Percentiles rank a stretch among this genome's conserved stretches.
phyloP scores from a whole-genome alignment of 1,140 invertebrate genomes.

The Trichonephila clavipes region DNA sequence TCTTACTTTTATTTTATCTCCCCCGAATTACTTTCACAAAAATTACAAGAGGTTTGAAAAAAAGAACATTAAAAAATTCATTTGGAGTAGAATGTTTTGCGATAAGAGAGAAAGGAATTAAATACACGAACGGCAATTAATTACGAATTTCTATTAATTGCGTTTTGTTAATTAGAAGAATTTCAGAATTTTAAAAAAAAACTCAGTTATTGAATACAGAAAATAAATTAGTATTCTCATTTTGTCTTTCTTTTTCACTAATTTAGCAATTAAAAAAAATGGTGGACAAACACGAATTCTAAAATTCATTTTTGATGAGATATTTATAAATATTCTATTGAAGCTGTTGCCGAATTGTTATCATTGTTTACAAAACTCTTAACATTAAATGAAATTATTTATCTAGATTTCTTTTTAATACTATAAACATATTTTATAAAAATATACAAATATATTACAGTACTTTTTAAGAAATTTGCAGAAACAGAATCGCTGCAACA shows the following conservation, averaged over 20 bases:
- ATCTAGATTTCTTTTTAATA: too few relatives aligned
- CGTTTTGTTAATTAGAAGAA: slow-evolving; percentile 5
- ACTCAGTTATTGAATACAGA: background rate
- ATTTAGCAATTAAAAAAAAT: background rate
- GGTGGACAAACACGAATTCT: too few relatives aligned
- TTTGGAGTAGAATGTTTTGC: background rate
- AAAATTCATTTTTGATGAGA: background rate
- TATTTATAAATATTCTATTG: background rate
- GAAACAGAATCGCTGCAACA: too few relatives aligned
- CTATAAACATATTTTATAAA: too few relatives aligned
- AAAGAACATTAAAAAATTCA: background rate
- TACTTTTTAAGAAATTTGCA: too few relatives aligned
- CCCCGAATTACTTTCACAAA: background rate
- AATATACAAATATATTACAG: too few relatives aligned
- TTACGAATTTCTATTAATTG: background rate
- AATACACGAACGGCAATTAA: background rate
- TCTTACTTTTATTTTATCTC: background rate
- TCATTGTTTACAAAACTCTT: too few relatives aligned
- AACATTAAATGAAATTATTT: too few relatives aligned
- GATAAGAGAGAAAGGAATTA: background rate
- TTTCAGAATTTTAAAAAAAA: background rate
- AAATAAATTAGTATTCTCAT: background rate
- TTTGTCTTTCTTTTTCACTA: background rate
- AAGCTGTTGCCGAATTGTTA: too few relatives aligned
- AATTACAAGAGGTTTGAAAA: background rate